A percentile compares a stretch with the other conserved stretches of the same genome.
phyloP scores from a whole-genome alignment of 1,140 invertebrate genomes.

The Physella acuta region DNA sequence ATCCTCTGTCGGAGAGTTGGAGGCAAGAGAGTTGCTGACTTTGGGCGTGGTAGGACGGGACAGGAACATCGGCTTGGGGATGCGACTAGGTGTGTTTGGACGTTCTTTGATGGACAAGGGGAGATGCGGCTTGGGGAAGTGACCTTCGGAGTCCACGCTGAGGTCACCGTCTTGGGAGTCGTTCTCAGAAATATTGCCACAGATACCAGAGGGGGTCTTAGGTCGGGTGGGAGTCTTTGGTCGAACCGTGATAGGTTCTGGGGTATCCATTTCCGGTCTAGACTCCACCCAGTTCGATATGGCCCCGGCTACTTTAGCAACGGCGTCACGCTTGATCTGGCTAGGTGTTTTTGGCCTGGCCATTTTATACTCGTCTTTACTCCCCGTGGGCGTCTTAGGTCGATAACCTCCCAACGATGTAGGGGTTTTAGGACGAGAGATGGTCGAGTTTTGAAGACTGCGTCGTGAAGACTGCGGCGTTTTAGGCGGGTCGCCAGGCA shows the following conservation, averaged over 20 bases:
- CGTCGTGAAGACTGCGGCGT: conserved; percentile 4
- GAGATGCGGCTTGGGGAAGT: background rate
- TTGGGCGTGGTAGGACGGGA: conserved; percentile 36
- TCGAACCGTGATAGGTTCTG: background rate
- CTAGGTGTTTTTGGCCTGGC: conserved; percentile 18
- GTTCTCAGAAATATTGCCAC: background rate
- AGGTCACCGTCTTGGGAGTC: conserved; percentile 12
- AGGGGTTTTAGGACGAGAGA: conserved; percentile 27
- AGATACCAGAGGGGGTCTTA: conserved; percentile 12
- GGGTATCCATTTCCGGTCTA: background rate
- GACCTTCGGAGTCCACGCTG: background rate
- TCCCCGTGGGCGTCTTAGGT: background rate
- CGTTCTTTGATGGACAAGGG: conserved; percentile 2
- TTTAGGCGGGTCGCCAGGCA: conserved; percentile 9
- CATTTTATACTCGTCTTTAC: conserved; percentile 23
- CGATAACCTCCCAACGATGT: conserved; percentile 2
- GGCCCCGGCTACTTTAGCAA: conserved; percentile 23
- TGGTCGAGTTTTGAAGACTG: background rate
- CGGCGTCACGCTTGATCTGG: conserved; percentile 21
- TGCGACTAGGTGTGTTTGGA: conserved; percentile 23
- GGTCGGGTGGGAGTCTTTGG: conserved; percentile 28
- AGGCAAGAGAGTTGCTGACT: background rate
- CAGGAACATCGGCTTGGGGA: conserved; percentile 28
- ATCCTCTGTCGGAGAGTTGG: background rate
- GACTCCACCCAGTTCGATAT: conserved; percentile 23